Base-by-base conservation (phyloP, 2,888 invertebrate species). In the Spatulosminthurus flaviceps region DNA sequence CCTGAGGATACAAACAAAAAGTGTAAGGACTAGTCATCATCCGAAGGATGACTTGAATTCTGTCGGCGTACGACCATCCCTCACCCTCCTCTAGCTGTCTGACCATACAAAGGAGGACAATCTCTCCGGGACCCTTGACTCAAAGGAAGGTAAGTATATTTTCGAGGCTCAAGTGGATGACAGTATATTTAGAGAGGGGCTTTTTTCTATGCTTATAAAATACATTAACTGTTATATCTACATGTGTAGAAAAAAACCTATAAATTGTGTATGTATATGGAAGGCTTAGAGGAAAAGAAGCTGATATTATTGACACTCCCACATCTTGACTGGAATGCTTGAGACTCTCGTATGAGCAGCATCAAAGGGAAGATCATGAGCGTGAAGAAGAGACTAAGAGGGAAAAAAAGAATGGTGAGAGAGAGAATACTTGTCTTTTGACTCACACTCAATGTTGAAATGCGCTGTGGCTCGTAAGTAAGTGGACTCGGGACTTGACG, bases 391-490 rank as follows among this genome's bases (percentile, higher is more conserved):
- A 64, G 24, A 9, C 22, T 64, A 64, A 26, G 26, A 64, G 21
- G 64, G 24, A n/a, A 64, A 24, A 22, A 26, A 26, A 22, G 22
- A 61, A 7, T 13, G 22, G n/a, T 7, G n/a, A 61, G 61, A 64
- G 9, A 64, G 64, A 64, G 51, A 51, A 51, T 51, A 51, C 51
- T 51, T 51, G 51, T 51, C 16, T 13, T 28, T 41, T 34, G 86
- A 91, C 92, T 92, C 87, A 92, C 92, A 92, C 89, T 92, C 90
- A 51, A 92, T 91, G 87, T 92, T 91, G 83, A 92, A 89, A 61
- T 91, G 88, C 60, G 91, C 89, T 79, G 80, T 77, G 34, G 84
- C 83, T 77, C 83, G 73, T 19, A 84, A 72, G 22, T 79, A 76
- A 72, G 79, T 82, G 78, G 77, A 85, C 72, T 77, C 82, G 76